Evolutionary conservation across 2,888 invertebrate genomes (phyloP).

Genomic region (Lithophane semibrunnea): DNA sequence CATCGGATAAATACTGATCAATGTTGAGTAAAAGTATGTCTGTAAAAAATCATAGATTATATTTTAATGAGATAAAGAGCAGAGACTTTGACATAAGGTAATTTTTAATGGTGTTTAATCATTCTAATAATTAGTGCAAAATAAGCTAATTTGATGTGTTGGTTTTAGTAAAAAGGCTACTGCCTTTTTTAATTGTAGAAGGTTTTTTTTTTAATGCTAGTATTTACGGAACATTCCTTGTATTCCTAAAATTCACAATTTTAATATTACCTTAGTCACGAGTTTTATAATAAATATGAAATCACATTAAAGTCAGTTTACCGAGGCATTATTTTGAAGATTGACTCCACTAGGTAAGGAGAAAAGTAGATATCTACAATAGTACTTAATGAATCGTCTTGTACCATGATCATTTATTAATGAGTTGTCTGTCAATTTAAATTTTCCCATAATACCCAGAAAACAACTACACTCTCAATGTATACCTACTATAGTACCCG

Average conservation of each 20-base stretch:
- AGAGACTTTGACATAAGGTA: neutral
- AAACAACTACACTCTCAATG: neutral
- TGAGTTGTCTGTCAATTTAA: neutral
- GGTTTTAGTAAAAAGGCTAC: neutral
- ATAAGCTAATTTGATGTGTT: neutral
- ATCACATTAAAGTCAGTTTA: neutral
- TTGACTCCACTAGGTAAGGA: neutral
- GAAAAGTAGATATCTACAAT: neutral
- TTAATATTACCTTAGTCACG: neutral
- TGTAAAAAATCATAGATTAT: constrained; percentile 39
- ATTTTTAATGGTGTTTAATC: neutral
- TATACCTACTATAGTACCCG: neutral
- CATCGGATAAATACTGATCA: constrained; percentile 34
- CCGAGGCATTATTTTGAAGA: neutral
- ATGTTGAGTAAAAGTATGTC: constrained; percentile 36
- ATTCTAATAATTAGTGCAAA: neutral
- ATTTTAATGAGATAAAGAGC: neutral
- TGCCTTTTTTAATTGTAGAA: neutral
- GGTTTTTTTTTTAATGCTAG: neutral
- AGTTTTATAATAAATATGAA: neutral
- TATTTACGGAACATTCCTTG: neutral
- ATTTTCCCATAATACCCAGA: neutral
- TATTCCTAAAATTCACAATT: neutral
- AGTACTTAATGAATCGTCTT: neutral
- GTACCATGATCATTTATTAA: neutral